Percentiles rank a stretch among this genome's conserved stretches.
Conservation (phyloP, 2,888 invertebrate genomes). For the Anthophora plumipes region DNA sequence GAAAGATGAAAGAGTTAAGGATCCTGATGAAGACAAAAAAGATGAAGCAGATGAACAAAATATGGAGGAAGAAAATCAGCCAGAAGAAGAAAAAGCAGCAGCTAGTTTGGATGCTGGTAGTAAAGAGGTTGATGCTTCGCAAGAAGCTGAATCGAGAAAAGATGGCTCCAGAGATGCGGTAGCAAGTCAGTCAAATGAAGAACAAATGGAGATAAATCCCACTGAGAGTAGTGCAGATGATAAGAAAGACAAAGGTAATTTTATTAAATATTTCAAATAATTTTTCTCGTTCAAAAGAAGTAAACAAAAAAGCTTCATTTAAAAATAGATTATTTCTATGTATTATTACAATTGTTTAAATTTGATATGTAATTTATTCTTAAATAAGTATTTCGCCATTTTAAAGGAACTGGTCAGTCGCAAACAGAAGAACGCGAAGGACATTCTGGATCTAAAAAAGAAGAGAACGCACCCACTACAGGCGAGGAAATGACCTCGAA, state of each 20-base stretch:
- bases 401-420: conserved; percentile 87
- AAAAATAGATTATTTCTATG: neutral
- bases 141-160: conserved; percentile 84
- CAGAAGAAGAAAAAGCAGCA: conserved; percentile 79
- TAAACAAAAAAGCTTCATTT: neutral
- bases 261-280: neutral
- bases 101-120: conserved; percentile 82
- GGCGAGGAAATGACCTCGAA: conserved; percentile 82
- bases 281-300: neutral
- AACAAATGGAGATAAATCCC: conserved; percentile 66
- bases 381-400: neutral
- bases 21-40: conserved; percentile 76
- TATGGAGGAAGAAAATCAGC: conserved; percentile 76
- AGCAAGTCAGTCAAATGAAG: conserved; percentile 82
- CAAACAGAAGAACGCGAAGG: conserved; percentile 90
- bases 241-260: conserved; percentile 87
- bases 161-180: conserved; percentile 84
- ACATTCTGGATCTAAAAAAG: conserved; percentile 86
- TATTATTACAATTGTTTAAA: neutral
- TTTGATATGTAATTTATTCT: too few species aligned
- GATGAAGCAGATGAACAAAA: conserved; percentile 72
- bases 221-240: conserved; percentile 85
- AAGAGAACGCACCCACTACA: conserved; percentile 82
- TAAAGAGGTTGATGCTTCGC: conserved; percentile 84
- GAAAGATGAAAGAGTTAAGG: conserved; percentile 75